Conservation (phyloP, 2,113 vertebrate species). For the Pampusana beccarii region DNA sequence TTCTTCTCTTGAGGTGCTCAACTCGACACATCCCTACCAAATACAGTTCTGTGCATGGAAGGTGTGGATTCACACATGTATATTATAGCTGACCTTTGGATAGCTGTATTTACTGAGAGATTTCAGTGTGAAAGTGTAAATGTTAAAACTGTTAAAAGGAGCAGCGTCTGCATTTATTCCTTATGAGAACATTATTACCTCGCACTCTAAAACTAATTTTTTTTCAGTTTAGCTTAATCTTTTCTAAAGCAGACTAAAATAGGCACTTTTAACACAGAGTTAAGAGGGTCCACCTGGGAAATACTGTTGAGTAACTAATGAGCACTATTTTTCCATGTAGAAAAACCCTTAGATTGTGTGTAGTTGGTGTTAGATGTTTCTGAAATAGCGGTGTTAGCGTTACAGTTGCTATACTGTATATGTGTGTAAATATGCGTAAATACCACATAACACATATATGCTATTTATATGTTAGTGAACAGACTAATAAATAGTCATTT, state of each 20-base stretch:
- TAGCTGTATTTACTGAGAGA: not conserved
- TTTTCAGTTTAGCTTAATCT: not conserved
- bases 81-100: not conserved
- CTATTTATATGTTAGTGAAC: not conserved
- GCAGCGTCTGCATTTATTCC: not conserved
- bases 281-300: not conserved
- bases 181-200: not conserved
- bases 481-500: not conserved
- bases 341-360: not conserved
- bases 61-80: not conserved
- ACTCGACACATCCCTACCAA: rapidly evolving
- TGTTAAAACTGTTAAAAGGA: not conserved
- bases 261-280: not conserved
- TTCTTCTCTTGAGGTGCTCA: not conserved
- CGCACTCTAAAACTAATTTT: not conserved
- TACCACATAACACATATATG: not conserved
- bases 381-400: not conserved
- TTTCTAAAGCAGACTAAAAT: not conserved
- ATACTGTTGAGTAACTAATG: not conserved
- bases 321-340: not conserved
- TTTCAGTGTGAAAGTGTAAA: not conserved
- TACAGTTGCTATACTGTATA: not conserved
- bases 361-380: not conserved
- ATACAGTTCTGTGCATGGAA: rapidly evolving
- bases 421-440: not conserved